Base-by-base conservation (phyloP, 2,888 invertebrate genomes). In the Lysandra bellargus region DNA sequence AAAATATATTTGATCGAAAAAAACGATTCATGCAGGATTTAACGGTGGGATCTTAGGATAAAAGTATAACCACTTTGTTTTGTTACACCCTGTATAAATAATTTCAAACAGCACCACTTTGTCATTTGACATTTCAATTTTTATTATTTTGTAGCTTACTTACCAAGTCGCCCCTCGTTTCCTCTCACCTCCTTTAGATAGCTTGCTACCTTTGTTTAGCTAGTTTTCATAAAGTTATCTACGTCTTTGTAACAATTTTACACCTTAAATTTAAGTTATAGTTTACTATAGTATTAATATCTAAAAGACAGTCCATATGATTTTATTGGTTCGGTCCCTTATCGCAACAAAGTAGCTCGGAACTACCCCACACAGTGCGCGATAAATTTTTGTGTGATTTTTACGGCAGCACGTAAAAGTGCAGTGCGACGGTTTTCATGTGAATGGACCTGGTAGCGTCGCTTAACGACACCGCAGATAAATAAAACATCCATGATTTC, bases 341-440 rank as follows among this genome's bases (percentile, higher is more conserved):
- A 73, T 76, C 44, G 73, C 79, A 80, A 81, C 82, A 81, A 79
- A 69, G 80, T 79, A 76, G 69, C 79, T 78, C 77, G 73, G 80
- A 69, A 76, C 80, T 78, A 78, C 76, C 78, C 30, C 23, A 37
- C 49, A 76, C 44, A 44, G 77, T 61, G 57, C 64, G 75, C 80
- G 78, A 81, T 82, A 82, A 80, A 80, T 82, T 80, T 81, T 80
- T 81, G 82, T 82, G 80, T 82, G 80, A 82, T 81, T 82, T 83
- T 83, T 82, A 81, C 80, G 82, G 79, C 44, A 44, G 49, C 80
- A 80, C 80, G 79, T 81, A 81, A 82, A 81, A 57, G 76, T 78
- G 78, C 80, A 80, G 69, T 33, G 83, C 80, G 82, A 82, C 82
- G 80, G 69, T 79, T 80, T 79, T 79, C 73, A 79, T 78, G 80